Conservation (phyloP, 2,797 vertebrate species). For the Bryconaethiops microstoma region DNA sequence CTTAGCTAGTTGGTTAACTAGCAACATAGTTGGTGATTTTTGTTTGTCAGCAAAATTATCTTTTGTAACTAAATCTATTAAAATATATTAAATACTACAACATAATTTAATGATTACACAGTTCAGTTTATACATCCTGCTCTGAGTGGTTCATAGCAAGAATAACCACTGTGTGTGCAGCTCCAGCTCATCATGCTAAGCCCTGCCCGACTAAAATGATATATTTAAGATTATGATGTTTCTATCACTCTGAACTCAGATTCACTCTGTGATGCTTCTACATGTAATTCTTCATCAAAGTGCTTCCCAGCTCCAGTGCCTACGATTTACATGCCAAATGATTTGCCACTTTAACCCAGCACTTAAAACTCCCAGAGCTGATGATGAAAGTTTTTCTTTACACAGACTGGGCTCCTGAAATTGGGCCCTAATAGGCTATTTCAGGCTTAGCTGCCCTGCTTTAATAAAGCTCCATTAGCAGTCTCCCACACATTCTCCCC, state of each 20-base stretch:
- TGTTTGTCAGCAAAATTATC: too few species aligned
- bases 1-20: too few species aligned
- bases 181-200: not conserved
- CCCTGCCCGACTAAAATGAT: not conserved
- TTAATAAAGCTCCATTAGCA: conserved; percentile 57
- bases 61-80: too few species aligned
- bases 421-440: conserved; percentile 50
- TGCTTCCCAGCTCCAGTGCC: not conserved
- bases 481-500: conserved; percentile 24
- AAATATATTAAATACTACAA: too few species aligned
- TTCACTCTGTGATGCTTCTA: conserved; percentile 7
- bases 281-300: not conserved
- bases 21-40: too few species aligned
- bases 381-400: conserved; percentile 24
- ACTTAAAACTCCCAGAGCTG: conserved; percentile 18
- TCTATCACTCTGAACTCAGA: conserved; percentile 14
- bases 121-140: not conserved
- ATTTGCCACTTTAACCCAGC: not conserved
- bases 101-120: too few species aligned
- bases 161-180: not conserved
- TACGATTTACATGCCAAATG: not conserved
- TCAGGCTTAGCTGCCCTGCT: conserved; percentile 46
- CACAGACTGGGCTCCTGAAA: conserved; percentile 28
- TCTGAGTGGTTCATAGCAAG: not conserved
- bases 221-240: not conserved